Evolutionary conservation across 1,140 invertebrate species (phyloP), one percentile per base, ranked within the genome.

Genomic region (Olivierus martensii): DNA sequence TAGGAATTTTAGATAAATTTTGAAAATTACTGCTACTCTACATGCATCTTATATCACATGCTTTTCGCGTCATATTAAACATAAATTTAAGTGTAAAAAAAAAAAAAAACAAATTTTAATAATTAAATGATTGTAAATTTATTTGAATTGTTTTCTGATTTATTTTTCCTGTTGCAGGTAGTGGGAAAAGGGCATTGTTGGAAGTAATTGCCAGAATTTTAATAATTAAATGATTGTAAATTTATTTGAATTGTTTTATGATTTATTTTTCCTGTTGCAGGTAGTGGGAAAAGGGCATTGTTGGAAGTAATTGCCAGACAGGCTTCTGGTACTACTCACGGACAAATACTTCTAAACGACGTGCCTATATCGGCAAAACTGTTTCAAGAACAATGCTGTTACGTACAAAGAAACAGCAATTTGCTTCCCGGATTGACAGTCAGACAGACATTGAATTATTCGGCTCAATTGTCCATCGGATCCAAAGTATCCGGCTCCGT

Each of bases 191-290:
- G 49, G 87, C 89, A 1, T 73, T 94, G 2, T 69, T 94, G 4
- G 89, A 93, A 65, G 87, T 93, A 2, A 90, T 93, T 28, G 83
- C 86, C 6, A 75, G 87, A n/a, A n/a, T n/a, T n/a, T n/a, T n/a
- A n/a, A n/a, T n/a, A n/a, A n/a, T n/a, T n/a, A n/a, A n/a, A n/a
- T n/a, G n/a, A n/a, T n/a, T n/a, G n/a, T n/a, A n/a, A n/a, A n/a
- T n/a, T n/a, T n/a, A n/a, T n/a, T n/a, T n/a, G n/a, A n/a, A n/a
- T n/a, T n/a, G n/a, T n/a, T n/a, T n/a, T n/a, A n/a, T n/a, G n/a
- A n/a, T n/a, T n/a, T n/a, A n/a, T n/a, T n/a, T n/a, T n/a, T n/a
- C n/a, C n/a, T n/a, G 1, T 51, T 55, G 1, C 48, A 83, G 84
- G 84, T 14, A 91, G 87, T 58, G 89, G 90, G 0, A 94, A 94